Conservation (phyloP, 2,797 vertebrate species). For the Varecia variegata region DNA sequence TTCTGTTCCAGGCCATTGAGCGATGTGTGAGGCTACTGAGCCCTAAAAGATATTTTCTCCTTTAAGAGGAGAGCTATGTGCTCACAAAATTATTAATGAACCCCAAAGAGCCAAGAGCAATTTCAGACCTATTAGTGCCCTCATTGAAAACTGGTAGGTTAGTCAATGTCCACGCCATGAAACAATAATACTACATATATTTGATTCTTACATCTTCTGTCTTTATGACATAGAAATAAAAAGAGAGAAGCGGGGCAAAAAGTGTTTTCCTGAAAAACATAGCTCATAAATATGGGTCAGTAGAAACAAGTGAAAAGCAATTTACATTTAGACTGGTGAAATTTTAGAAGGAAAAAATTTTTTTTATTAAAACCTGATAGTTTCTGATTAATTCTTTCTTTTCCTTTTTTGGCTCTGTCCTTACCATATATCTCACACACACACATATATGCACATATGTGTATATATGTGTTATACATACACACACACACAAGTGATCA, state of each 20-base stretch:
- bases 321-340: slow-evolving; percentile 55
- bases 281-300: slow-evolving; percentile 20
- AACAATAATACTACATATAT: slow-evolving; percentile 15
- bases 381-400: slow-evolving; percentile 62
- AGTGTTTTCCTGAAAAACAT: not conserved
- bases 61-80: slow-evolving; percentile 53
- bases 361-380: slow-evolving; percentile 53
- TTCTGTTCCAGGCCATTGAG: slow-evolving; percentile 68
- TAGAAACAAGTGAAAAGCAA: slow-evolving; percentile 52
- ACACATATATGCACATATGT: not conserved
- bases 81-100: slow-evolving; percentile 56
- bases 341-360: slow-evolving; percentile 17
- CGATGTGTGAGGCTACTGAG: slow-evolving; percentile 70
- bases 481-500: slow-evolving; percentile 14
- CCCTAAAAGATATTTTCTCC: slow-evolving; percentile 55
- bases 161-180: not conserved
- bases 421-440: not conserved
- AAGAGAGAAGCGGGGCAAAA: not conserved
- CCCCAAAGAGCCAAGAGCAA: not conserved
- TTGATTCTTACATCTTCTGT: slow-evolving; percentile 34
- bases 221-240: not conserved
- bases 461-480: not conserved
- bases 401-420: accelerated
- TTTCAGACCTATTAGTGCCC: not conserved
- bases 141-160: not conserved